Evolutionary conservation across 2,888 invertebrate genomes (phyloP), one percentile per base, ranked within the genome.

Genomic region (Meiosimyza decipiens): DNA sequence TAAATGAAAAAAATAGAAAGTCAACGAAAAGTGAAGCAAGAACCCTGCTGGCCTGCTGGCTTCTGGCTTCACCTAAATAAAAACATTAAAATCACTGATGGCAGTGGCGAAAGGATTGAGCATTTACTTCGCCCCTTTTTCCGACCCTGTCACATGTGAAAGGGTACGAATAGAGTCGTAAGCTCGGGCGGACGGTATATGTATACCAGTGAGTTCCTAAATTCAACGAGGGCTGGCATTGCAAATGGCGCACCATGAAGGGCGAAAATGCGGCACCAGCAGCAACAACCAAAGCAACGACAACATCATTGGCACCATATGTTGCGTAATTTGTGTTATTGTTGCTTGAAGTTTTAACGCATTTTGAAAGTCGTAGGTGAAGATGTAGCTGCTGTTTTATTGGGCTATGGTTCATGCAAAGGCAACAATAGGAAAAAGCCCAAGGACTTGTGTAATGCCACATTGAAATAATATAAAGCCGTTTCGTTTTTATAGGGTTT

Each of bases 261-360:
- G 51, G 65, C 72, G 57, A 73, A 40, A 28, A 49, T 33, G 54
- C 55, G 55, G 16, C 51, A 60, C 22, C 60, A 60, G 18, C 60
- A 52, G 15, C 62, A 62, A 33, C 62, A 55, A 47, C 63, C 13
- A 15, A 52, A 63, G 28, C 60, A 57, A 40, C 51, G 52, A 68
- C 63, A 71, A n/a, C 84, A 83, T 86, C 85, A 86, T 86, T 87
- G 85, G 84, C 83, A 87, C 86, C 86, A 87, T 86, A 86, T 86
- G 86, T 79, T 85, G 81, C 81, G 84, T 86, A 87, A 86, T 86
- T 86, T 86, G 87, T 86, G 86, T 84, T 82, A 86, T 84, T 85
- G 82, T 82, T 80, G 81, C 80, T 81, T 82, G 82, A 82, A 82
- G 80, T 83, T 81, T 75, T 78, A 67, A 18, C 49, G 57, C 47